phyloP scores from a whole-genome alignment of 2,113 vertebrate species.

The Rhinoderma darwinii region DNA sequence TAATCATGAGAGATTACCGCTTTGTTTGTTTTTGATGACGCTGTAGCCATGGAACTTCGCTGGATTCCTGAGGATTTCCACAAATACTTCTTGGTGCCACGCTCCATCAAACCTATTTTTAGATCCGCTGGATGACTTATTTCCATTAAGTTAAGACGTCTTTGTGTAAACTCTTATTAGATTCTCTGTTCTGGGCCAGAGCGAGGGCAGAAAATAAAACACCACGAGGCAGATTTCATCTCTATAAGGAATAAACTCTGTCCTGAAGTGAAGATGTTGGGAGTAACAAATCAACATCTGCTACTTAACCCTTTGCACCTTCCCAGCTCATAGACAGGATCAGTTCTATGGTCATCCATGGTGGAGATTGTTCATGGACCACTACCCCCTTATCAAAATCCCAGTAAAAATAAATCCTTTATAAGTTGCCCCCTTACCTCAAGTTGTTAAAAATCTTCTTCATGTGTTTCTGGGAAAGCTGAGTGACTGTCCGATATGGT shows the following conservation, averaged over 20 bases:
- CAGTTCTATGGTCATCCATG: not conserved
- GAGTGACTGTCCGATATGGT: too few species aligned
- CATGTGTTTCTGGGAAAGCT: too few species aligned
- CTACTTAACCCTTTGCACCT: not conserved
- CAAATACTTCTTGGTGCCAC: constrained; percentile 30
- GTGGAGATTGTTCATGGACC: not conserved
- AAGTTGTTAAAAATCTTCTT: too few species aligned
- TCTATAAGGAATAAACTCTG: constrained; percentile 11
- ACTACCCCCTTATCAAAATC: too few species aligned
- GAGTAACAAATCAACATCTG: not conserved
- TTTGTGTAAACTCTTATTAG: constrained; percentile 34
- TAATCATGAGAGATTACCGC: not conserved
- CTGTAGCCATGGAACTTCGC: constrained; percentile 14
- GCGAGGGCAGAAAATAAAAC: not conserved
- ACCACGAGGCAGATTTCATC: not conserved
- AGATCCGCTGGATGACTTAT: constrained; percentile 13
- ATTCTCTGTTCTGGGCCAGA: constrained; percentile 3
- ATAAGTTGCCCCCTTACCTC: too few species aligned
- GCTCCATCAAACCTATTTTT: constrained; percentile 15
- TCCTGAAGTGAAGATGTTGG: not conserved
- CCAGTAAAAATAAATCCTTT: too few species aligned
- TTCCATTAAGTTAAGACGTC: constrained; percentile 25
- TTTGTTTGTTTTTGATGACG: not conserved
- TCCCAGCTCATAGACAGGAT: not conserved
- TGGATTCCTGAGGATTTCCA: constrained; percentile 32